Conservation (phyloP, 1,140 invertebrate genomes). For the Apis florea region DNA sequence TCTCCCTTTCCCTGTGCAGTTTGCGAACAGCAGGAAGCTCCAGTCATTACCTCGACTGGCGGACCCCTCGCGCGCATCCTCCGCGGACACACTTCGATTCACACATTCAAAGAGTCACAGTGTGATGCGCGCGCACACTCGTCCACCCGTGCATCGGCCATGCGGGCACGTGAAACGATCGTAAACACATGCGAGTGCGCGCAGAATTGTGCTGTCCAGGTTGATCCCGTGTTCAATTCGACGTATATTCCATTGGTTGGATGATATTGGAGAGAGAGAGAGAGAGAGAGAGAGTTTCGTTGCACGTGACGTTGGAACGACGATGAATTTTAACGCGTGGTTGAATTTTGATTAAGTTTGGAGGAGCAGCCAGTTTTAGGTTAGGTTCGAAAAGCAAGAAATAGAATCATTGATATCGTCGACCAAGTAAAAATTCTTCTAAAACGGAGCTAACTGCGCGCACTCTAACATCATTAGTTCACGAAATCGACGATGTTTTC, state of each 20-base stretch:
- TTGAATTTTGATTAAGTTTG: no score
- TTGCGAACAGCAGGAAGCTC: constrained; percentile 75
- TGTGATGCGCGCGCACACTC: constrained; percentile 40
- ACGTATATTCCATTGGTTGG: neutral
- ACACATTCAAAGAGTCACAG: constrained; percentile 66
- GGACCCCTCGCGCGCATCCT: constrained; percentile 72
- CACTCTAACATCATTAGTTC: neutral
- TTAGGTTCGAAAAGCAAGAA: no score
- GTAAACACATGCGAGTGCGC: neutral
- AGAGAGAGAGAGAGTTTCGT: no score
- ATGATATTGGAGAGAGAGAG: no score
- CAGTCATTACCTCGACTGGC: constrained; percentile 75
- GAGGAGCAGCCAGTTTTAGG: no score
- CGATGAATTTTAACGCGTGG: no score
- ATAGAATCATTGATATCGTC: no score
- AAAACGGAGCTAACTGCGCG: no score
- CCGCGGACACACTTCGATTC: constrained; percentile 75
- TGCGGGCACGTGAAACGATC: constrained; percentile 25
- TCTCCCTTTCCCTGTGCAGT: constrained; percentile 64
- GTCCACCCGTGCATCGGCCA: constrained; percentile 45
- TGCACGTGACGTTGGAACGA: no score
- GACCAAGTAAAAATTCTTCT: no score
- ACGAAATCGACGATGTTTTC: constrained; percentile 3
- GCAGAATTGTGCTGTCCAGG: neutral
- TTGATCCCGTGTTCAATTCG: no score